These are phyloP conservation scores for Osmerus mordax DNA, from an alignment of 2,113 vertebrate genomes.

Conservation along the genomic window DNA sequence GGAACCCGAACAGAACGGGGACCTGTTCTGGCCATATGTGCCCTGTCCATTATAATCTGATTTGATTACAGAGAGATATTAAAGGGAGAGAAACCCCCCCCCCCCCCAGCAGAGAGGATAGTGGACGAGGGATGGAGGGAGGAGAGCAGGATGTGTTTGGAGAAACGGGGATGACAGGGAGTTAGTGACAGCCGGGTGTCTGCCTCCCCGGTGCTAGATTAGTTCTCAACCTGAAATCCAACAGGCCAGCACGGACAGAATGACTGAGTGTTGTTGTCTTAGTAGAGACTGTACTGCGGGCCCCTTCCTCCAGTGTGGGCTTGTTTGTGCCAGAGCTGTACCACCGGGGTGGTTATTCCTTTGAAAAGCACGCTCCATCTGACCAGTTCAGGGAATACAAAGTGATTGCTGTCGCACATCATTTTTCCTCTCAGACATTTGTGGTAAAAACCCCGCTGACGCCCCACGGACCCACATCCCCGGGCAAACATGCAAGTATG, in stretches of 20 bases:
- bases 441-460: slow-evolving; percentile 14
- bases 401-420: slow-evolving; percentile 68
- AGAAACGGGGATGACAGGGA: slow-evolving; percentile 49
- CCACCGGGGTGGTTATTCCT: slow-evolving; percentile 47
- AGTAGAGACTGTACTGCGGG: background rate
- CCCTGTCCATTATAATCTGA: slow-evolving; percentile 54
- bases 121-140: slow-evolving; percentile 20
- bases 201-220: slow-evolving; percentile 41
- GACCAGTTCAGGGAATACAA: slow-evolving; percentile 60
- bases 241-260: slow-evolving; percentile 16
- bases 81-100: background rate
- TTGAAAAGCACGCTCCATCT: slow-evolving; percentile 60
- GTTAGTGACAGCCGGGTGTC: slow-evolving; percentile 43
- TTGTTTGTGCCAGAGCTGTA: slow-evolving; percentile 28
- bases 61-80: slow-evolving; percentile 48
- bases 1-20: slow-evolving; percentile 26
- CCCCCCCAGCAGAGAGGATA: slow-evolving; percentile 24
- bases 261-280: slow-evolving; percentile 32
- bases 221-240: slow-evolving; percentile 56
- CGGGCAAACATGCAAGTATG: slow-evolving; percentile 37
- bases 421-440: slow-evolving; percentile 57
- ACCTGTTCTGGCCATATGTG: slow-evolving; percentile 57
- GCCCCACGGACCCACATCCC: slow-evolving; percentile 34
- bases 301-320: background rate
- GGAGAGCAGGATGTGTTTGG: slow-evolving; percentile 38